Evolutionary conservation across 2,113 vertebrate species (phyloP), one percentile per base, ranked within the genome.

Genomic region (Pelmatolapia mariae): DNA sequence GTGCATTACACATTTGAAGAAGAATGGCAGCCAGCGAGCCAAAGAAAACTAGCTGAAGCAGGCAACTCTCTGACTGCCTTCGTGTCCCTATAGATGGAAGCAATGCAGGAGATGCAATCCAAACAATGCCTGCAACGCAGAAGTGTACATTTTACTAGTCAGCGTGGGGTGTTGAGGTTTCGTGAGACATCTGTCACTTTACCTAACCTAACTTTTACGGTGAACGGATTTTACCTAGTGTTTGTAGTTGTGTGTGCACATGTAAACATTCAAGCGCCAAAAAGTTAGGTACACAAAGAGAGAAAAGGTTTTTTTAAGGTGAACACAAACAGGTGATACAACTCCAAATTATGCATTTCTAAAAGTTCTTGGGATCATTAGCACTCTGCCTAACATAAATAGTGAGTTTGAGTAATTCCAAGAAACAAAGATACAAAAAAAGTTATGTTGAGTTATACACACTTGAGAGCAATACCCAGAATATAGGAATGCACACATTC

Each of bases 1-100:
- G 83, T 53, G 82, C 89, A 87, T 95, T 87, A 95, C 91, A 19
- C 85, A 87, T 87, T 16, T n/a, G 84, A 91, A 68, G 76, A 90
- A 86, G 90, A 95, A 91, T 90, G 86, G 87, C 83, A 81, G 79
- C 82, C 31, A 66, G 80, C 12, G 33, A 52, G 90, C 92, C 91
- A 92, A 91, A 90, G 47, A 59, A 89, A 91, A 86, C 56, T 47
- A 56, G 84, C 89, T 82, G 83, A 81, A 73, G 86, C 73, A 86
- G 86, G 87, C 84, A 22, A 57, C 83, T 79, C 54, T 33, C 84
- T 79, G 86, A 87, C 57, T 26, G 71, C 19, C 68, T 5, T 43
- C 36, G 33, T 13, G 79, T 40, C 12, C 57, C 83, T 82, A 31
- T 71, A 78, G 87, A 59, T 83, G 43, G 76, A 88, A 92, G 91